Base-by-base conservation (phyloP, 2,113 vertebrate genomes). In the Archocentrus centrarchus region DNA sequence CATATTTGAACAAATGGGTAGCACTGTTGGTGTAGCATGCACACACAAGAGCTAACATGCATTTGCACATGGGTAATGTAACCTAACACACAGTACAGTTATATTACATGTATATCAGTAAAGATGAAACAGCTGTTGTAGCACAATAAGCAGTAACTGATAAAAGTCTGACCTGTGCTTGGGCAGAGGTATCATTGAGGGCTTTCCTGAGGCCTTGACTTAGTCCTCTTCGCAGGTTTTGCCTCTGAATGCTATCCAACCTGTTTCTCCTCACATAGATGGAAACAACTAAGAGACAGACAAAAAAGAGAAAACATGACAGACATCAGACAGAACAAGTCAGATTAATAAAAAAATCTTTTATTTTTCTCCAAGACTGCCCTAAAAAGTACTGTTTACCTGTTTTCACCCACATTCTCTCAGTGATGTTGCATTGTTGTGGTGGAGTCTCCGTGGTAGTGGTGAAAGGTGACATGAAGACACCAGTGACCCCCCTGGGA, bases 351-450 rank as follows among this genome's bases (percentile, higher is more conserved):
- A 55, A 7, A 32, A 3, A 20, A 1, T 0, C 7, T 4, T 18
- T 68, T 47, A 11, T 20, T 24, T 11, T 14, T 62, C 24, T 50
- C 11, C 10, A 41, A 11, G 7, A 60, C 13, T 66, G 35, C 57
- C 20, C 3, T 8, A 35, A 75, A 78, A 77, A 32, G 5, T 32
- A 6, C 20, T 50, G 60, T 93, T 2, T 94, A 99, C 98, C 98
- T 96, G 97, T 98, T 96, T 97, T 99, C 62, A 99, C 92, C 96
- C 98, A 97, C 76, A 98, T 90, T 88, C 95, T 96, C 79, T 96
- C 94, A 61, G 98, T 99, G 89, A 98, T 97, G 61, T 97, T 97
- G 93, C 98, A 99, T 73, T 97, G 97, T 85, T 97, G 94, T 24
- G 92, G 91, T 68, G 97, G 96, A 20, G 92, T 89, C 87, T 96